phyloP scores from a whole-genome alignment of 2,888 invertebrate species.

The Dendrolimus pini region DNA sequence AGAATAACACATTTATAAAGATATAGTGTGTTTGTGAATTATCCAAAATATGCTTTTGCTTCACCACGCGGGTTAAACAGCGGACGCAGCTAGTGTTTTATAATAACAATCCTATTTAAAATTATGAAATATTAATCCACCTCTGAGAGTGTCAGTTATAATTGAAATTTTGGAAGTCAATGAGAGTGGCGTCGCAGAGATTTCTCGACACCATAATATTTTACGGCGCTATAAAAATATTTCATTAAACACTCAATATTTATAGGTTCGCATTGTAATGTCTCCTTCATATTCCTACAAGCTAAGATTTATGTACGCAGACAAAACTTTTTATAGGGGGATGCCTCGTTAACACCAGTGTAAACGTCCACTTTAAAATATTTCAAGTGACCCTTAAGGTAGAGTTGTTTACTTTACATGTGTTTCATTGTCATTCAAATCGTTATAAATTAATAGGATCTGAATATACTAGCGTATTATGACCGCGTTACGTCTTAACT shows the following conservation, averaged over 20 bases:
- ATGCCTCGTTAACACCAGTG: slow-evolving; percentile 69
- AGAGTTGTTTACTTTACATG: slow-evolving; percentile 47
- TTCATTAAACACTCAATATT: slow-evolving; percentile 55
- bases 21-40: no score
- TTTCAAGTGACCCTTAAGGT: slow-evolving; percentile 34
- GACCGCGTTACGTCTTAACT: not conserved
- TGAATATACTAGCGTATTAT: not conserved
- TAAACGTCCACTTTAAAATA: slow-evolving; percentile 61
- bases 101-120: no score
- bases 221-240: slow-evolving; percentile 52
- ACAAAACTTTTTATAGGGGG: slow-evolving; percentile 63
- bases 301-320: slow-evolving; percentile 59
- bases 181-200: slow-evolving; percentile 4
- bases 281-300: slow-evolving; percentile 33
- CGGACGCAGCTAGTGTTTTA: no score
- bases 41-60: no score
- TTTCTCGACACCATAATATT: slow-evolving; percentile 28
- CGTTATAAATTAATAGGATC: slow-evolving; percentile 38
- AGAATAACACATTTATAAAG: no score
- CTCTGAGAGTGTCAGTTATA: no score
- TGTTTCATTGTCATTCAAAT: slow-evolving; percentile 59
- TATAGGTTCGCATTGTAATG: slow-evolving; percentile 54
- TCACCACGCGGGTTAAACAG: no score
- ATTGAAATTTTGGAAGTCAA: no score
- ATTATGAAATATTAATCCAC: no score